Evolutionary conservation across 1,140 invertebrate species (phyloP), one percentile per base, ranked within the genome.

Genomic region (Brachionus manjavacas): DNA sequence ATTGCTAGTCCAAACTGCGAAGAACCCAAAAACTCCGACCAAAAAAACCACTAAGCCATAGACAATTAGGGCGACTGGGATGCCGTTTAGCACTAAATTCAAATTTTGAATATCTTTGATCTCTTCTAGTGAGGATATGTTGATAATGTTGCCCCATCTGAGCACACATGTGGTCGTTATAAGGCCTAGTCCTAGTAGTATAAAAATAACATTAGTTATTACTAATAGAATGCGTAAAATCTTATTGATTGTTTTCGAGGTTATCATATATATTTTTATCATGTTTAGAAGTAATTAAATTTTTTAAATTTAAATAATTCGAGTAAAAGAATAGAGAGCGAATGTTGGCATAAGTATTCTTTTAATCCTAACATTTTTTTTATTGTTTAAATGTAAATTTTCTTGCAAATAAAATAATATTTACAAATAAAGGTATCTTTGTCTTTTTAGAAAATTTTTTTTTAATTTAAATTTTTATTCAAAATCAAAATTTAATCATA

Each of bases 111-210:
- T 76, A 9, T 25, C 43, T 23, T 76, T 76, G 1, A 49, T 4
- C 46, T 49, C 43, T 3, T 14, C 20, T 11, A 49, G 6, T 49
- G 11, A 20, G 1, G 39, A 49, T 25, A 76, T 25, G 31, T 43
- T 39, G 8, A 72, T 72, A 49, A 76, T 31, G 46, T 76, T 76
- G 7, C 23, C 72, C 72, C 72, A 76, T 76, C 72, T 23, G 23
- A 76, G 20, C 20, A 76, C 72, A 76, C 72, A 76, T 14, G 72
- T 76, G n/a, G 72, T 49, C 8, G 46, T 16, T 25, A 76, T 76
- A 9, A 76, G 41, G 23, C 41, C 72, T 14, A 76, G 20, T 23
- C 72, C 72, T 28, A 76, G 43, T 28, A 76, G 20, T 9, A 76
- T 49, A 49, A 76, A 76, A 25, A 76, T 76, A 2, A 28, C 20